Evolutionary conservation across 2,888 invertebrate genomes (phyloP).

Genomic region (Stratiomys singularior): DNA sequence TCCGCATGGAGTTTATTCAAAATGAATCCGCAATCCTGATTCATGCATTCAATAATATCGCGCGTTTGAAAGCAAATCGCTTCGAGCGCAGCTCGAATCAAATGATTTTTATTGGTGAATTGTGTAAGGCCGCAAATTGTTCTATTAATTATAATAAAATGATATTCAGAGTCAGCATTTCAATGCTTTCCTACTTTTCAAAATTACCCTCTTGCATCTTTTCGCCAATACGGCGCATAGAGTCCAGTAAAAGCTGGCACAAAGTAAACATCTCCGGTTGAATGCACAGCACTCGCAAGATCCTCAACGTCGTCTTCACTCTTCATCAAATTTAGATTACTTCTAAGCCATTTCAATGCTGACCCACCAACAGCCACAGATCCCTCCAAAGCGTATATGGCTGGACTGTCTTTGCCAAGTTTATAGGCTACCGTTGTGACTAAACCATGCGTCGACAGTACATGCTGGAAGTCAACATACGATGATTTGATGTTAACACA

Average conservation of each 20-base stretch:
- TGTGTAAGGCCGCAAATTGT: slow-evolving; percentile 94
- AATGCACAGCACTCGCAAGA: slow-evolving; percentile 82
- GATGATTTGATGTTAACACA: background rate
- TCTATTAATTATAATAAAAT: slow-evolving; percentile 66
- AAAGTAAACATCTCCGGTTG: slow-evolving; percentile 95
- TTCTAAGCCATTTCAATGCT: slow-evolving; percentile 91
- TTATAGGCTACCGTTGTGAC: slow-evolving; percentile 92
- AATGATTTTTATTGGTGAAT: slow-evolving; percentile 91
- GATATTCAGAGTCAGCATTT: no score
- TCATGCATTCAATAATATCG: slow-evolving; percentile 94
- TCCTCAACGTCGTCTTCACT: slow-evolving; percentile 77
- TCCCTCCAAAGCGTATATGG: slow-evolving; percentile 96
- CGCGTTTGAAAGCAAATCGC: slow-evolving; percentile 96
- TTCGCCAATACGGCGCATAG: slow-evolving; percentile 98
- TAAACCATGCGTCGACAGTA: slow-evolving; percentile 87
- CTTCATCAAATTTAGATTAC: slow-evolving; percentile 87
- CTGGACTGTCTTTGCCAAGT: slow-evolving; percentile 81
- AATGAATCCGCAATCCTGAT: slow-evolving; percentile 89
- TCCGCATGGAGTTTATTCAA: slow-evolving; percentile 89
- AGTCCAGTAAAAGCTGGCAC: slow-evolving; percentile 97
- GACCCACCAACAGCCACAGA: slow-evolving; percentile 93
- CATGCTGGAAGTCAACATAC: slow-evolving; percentile 72
- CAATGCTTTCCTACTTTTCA: background rate
- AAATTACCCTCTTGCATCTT: slow-evolving; percentile 87
- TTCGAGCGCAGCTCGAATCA: slow-evolving; percentile 92